Evolutionary conservation across 2,888 invertebrate species (phyloP), one percentile per base, ranked within the genome.

Genomic region (Eupeodes luniger): DNA sequence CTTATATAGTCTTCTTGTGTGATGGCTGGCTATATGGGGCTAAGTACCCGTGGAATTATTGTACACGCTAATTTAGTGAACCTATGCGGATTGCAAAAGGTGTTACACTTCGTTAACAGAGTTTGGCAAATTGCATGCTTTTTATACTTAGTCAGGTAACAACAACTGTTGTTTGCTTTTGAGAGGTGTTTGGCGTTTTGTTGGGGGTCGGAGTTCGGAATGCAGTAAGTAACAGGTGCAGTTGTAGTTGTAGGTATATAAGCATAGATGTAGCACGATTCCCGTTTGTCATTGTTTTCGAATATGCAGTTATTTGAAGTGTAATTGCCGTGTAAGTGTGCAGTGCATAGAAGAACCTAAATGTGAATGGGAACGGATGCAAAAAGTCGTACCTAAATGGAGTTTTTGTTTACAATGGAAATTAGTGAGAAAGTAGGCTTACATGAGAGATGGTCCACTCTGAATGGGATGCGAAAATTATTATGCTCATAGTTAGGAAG

Each of bases 1-100:
- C 81, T 80, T 10, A 27, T 10, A 27, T 27, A 67, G 19, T 16
- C 51, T 40, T 51, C 12, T 57, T 70, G 44, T 77, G 53, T 49
- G 9, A 14, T 62, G 67, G 9, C 40, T 62, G 67, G 9, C 40
- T 77, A 44, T 72, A 53, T 49, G 69, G 44, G 44, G 6, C 64
- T 85, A 85, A 85, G 75, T 85, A 76, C 70, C 70, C 69, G 62
- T 70, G 70, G 36, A 70, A 81, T 85, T 81, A 57, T 85, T 85
- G 11, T 47, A 75, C 40, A 49, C 55, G 61, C 51, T 67, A 75
- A 57, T 72, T 70, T 69, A 77, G 47, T 62, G 62, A 72, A 34
- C 27, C 62, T 47, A 47, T 36, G 62, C 27, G 27, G 27, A 27
- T 27, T 27, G 27, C 62, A 74, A 72, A 79, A 79, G 47, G 67